Base-by-base conservation (phyloP, 2,888 invertebrate genomes). In the Camponotus fellah region DNA sequence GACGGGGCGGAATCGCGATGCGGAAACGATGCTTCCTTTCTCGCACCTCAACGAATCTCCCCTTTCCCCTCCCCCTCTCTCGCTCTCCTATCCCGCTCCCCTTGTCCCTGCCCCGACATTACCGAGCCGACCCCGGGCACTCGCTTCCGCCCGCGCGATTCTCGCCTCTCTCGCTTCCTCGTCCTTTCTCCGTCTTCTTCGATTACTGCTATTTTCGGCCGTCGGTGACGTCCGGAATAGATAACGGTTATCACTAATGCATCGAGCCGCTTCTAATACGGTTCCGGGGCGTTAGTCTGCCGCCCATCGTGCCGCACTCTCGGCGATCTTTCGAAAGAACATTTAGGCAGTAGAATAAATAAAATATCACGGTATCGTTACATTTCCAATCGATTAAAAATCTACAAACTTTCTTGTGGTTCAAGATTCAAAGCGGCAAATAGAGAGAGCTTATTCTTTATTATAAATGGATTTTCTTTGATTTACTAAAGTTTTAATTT, bases 11-110 rank as follows among this genome's bases (percentile, higher is more conserved):
- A 83, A 79, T 79, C 79, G 79, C 79, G 72, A 79, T 79, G 79
- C 79, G 72, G 79, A 79, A 79, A 79, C 79, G 79, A 79, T 60
- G 79, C 79, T 79, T 71, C 71, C 79, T 79, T 79, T 79, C 79
- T 79, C 79, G 79, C 79, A 79, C 79, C 79, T 79, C 79, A 72
- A 60, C 79, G 60, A 71, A 43, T 49, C 49, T 17, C 8, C 0
- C 49, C 8, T 17, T 2, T 6, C 2, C 49, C 49, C 49, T 6
- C 17, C 14, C 5, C 4, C 12, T 1, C 14, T 14, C 46, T 17
- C 17, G 0, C 1, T 14, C 46, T 0, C 14, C 4, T 26, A 26
- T 26, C 26, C 49, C 49, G n/a, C 6, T 6, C 26, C 49, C 49
- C 49, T 2, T 6, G 17, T 5, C 49, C 40, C 53, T 58, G 68